phyloP scores from a whole-genome alignment of 2,888 invertebrate genomes.

The Heliconius aoede region DNA sequence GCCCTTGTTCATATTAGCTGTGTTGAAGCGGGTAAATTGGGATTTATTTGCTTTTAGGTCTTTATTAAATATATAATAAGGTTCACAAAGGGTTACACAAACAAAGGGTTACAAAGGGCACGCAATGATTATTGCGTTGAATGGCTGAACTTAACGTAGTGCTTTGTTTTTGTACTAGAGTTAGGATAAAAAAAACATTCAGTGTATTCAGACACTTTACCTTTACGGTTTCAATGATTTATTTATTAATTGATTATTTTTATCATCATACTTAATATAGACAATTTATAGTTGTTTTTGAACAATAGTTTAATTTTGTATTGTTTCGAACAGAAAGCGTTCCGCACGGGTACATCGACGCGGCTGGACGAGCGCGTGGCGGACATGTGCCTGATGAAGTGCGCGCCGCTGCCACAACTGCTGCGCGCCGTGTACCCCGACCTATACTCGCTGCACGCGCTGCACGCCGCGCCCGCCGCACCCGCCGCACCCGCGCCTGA shows the following conservation, averaged over 20 bases:
- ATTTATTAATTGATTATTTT: background rate
- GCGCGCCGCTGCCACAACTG: slow-evolving; percentile 90
- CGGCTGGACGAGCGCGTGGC: slow-evolving; percentile 96
- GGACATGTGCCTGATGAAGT: slow-evolving; percentile 97
- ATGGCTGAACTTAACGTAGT: no score
- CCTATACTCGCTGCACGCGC: slow-evolving; percentile 92
- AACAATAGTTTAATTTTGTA: background rate
- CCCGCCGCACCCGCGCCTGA: slow-evolving; percentile 88
- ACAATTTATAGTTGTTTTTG: background rate
- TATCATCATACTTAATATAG: background rate
- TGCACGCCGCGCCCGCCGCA: slow-evolving; percentile 86
- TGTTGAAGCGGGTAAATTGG: slow-evolving; percentile 91
- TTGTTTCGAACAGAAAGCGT: slow-evolving; percentile 87
- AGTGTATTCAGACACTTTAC: no score
- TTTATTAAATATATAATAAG: no score
- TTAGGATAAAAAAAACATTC: no score
- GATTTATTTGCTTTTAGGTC: no score
- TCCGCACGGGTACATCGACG: slow-evolving; percentile 94
- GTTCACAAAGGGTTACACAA: no score
- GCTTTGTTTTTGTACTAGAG: no score
- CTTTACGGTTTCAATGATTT: background rate
- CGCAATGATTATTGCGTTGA: no score
- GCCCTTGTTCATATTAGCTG: slow-evolving; percentile 93
- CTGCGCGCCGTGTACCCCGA: slow-evolving; percentile 95
- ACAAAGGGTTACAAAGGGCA: no score